Conservation (phyloP, 1,140 invertebrate species). For the Ruditapes philippinarum region DNA sequence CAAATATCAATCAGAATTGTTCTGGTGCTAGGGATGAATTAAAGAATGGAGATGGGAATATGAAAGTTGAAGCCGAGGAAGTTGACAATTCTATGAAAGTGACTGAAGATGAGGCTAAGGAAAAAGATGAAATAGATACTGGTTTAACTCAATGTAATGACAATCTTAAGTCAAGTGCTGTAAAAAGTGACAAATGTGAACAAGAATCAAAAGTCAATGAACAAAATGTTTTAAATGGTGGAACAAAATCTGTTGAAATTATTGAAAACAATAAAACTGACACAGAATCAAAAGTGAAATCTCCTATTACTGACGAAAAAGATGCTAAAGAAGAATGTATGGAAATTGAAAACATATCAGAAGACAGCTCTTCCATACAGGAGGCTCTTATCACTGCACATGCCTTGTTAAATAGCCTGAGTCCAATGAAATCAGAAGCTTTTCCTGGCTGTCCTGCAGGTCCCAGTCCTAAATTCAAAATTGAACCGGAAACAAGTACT, state of each 20-base stretch:
- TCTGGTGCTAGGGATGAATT: no score
- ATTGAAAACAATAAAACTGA: not conserved
- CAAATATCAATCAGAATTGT: no score
- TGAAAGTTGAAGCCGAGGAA: not conserved
- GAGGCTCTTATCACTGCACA: conserved; percentile 47
- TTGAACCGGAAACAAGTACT: not conserved
- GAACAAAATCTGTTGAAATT: not conserved
- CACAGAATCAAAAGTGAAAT: not conserved
- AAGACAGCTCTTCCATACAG: conserved; percentile 23
- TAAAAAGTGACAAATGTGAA: no score
- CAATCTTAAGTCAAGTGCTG: no score
- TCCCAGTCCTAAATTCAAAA: not conserved
- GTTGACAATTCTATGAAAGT: not conserved
- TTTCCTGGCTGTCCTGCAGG: not conserved
- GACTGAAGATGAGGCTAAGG: no score
- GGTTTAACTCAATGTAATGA: no score
- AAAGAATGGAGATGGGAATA: no score
- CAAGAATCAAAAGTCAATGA: no score
- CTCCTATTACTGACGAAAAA: not conserved
- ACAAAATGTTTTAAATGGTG: no score
- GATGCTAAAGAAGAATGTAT: not conserved
- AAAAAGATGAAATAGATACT: no score
- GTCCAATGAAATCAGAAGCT: conserved; percentile 19
- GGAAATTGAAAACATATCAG: not conserved
- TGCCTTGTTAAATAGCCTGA: conserved; percentile 47